These are phyloP conservation scores for Dryocosmus kuriphilus DNA, from an alignment of 2,888 invertebrate genomes.

Conservation along the genomic window DNA sequence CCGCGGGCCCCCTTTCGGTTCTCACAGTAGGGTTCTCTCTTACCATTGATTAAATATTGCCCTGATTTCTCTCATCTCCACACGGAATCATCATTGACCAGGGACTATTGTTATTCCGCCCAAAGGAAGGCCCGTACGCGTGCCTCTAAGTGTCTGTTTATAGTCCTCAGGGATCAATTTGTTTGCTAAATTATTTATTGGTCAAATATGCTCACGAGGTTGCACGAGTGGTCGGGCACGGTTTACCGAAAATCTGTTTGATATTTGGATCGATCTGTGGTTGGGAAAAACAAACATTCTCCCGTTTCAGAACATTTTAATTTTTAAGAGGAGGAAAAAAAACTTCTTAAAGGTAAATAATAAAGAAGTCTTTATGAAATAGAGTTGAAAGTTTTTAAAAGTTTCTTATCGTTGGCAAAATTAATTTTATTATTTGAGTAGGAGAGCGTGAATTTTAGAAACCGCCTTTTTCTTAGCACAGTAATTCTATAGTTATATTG, in stretches of 20 bases:
- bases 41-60: constrained; percentile 59
- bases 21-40: constrained; percentile 76
- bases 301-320: not conserved
- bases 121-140: constrained; percentile 62
- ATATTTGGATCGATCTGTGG: constrained; percentile 62
- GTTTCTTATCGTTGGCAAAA: too few species aligned
- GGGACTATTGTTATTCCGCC: constrained; percentile 44
- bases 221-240: constrained; percentile 65
- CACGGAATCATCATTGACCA: not conserved
- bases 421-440: too few species aligned
- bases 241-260: constrained; percentile 71
- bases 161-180: constrained; percentile 77
- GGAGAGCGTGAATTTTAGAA: too few species aligned
- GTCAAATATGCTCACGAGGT: constrained; percentile 73
- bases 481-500: too few species aligned
- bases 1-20: constrained; percentile 74
- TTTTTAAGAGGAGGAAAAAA: not conserved
- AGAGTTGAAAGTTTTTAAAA: too few species aligned
- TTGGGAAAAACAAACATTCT: constrained; percentile 74
- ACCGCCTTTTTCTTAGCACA: too few species aligned
- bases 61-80: constrained; percentile 46
- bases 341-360: too few species aligned
- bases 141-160: constrained; percentile 78
- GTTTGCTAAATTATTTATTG: constrained; percentile 78
- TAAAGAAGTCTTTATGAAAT: too few species aligned